A percentile compares a stretch with the other conserved stretches of the same genome.
Evolutionary conservation across 2,797 vertebrate species (phyloP).

Genomic region (Scleropages formosus): DNA sequence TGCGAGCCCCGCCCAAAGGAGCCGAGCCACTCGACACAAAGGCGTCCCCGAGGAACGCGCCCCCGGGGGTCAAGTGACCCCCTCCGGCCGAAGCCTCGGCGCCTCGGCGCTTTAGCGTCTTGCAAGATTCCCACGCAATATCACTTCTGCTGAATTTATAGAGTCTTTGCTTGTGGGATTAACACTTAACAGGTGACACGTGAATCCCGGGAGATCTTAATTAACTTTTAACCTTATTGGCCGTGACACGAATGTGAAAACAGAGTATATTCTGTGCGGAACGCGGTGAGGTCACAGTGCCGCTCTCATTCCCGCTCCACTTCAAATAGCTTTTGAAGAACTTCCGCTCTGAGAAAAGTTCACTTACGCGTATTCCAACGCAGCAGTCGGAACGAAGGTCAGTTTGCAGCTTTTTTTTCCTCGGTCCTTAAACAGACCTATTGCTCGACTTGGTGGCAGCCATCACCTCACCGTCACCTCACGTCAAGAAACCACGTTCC

Average conservation of each 20-base stretch:
- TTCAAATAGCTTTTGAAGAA: background rate
- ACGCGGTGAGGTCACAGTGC: background rate
- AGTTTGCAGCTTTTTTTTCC: no score
- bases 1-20: background rate
- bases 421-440: no score
- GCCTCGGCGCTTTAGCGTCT: no score
- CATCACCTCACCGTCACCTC: no score
- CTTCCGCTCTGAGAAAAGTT: background rate
- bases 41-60: background rate
- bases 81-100: no score
- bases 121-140: no score
- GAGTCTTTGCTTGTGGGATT: background rate
- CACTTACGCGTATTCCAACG: no score
- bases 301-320: background rate
- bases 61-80: background rate
- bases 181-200: background rate
- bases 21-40: background rate
- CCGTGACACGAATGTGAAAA: background rate
- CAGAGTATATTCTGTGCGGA: background rate
- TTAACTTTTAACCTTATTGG: background rate
- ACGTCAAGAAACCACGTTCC: no score
- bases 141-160: no score
- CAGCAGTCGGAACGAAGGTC: no score
- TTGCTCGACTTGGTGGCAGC: no score
- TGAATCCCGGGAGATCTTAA: background rate